Conservation (phyloP, 2,797 vertebrate species). For the Chromobotia macracanthus region DNA sequence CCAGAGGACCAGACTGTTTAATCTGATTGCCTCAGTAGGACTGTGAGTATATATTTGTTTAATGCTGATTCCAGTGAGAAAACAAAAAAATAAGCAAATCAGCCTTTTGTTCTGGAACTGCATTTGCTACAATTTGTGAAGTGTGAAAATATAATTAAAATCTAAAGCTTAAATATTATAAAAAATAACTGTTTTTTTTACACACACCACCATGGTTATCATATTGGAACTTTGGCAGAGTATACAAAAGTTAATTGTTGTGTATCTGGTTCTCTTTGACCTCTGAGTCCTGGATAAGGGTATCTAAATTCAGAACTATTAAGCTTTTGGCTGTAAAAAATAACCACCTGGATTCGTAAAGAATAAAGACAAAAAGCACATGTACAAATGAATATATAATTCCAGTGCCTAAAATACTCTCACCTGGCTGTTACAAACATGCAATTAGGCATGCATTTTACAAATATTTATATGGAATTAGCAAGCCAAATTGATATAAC, state of each 20-base stretch:
- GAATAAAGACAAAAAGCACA: no score
- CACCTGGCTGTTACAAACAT: background rate
- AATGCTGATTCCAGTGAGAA: background rate
- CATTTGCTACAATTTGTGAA: background rate
- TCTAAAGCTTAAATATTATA: background rate
- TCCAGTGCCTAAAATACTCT: background rate
- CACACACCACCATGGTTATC: background rate
- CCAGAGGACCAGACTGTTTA: background rate
- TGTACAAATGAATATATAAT: background rate
- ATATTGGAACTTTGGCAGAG: background rate
- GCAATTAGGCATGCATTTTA: background rate
- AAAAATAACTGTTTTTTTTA: background rate
- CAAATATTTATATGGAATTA: background rate
- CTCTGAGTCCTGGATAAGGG: background rate
- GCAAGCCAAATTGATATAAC: background rate
- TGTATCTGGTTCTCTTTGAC: background rate
- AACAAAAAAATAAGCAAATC: background rate
- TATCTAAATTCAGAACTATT: no score
- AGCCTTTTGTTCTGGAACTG: background rate
- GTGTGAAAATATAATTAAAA: background rate
- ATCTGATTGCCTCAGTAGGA: background rate
- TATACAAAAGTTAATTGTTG: background rate
- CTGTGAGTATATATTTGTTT: conserved; percentile 11
- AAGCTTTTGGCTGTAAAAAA: no score
- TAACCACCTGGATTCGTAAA: no score